phyloP scores from a whole-genome alignment of 2,113 vertebrate genomes.

The Agapornis roseicollis region DNA sequence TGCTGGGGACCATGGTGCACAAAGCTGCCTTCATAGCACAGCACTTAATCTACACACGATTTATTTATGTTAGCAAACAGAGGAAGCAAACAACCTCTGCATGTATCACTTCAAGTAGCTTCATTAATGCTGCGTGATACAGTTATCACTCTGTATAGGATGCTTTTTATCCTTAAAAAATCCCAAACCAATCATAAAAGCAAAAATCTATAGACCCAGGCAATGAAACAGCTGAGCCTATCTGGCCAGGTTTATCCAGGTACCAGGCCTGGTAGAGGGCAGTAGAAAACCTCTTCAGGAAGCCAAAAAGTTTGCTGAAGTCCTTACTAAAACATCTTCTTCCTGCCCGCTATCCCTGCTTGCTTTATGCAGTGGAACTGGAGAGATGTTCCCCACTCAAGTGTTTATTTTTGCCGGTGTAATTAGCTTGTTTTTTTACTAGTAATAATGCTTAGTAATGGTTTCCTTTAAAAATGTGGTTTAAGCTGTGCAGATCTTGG shows the following conservation, averaged over 20 bases:
- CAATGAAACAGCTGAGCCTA: background rate
- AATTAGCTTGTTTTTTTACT: background rate
- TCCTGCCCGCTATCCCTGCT: background rate
- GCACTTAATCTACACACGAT: background rate
- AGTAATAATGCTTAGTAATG: background rate
- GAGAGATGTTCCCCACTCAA: background rate
- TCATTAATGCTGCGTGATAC: background rate
- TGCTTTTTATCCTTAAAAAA: background rate
- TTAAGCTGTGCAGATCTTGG: background rate
- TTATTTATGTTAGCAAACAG: background rate
- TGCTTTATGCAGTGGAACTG: background rate
- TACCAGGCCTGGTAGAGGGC: background rate
- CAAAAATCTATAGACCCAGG: background rate
- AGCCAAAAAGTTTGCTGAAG: background rate
- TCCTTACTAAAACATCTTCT: background rate
- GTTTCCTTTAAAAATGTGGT: constrained; percentile 22
- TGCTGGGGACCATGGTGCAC: background rate
- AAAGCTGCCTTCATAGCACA: background rate
- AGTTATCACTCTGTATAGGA: background rate
- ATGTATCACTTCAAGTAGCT: background rate
- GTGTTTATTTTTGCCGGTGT: constrained; percentile 16
- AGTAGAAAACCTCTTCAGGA: background rate
- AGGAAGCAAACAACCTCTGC: background rate
- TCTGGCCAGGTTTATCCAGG: background rate
- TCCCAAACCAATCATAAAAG: background rate